Conservation (phyloP, 2,888 invertebrate genomes). For the Cinara cedri region DNA sequence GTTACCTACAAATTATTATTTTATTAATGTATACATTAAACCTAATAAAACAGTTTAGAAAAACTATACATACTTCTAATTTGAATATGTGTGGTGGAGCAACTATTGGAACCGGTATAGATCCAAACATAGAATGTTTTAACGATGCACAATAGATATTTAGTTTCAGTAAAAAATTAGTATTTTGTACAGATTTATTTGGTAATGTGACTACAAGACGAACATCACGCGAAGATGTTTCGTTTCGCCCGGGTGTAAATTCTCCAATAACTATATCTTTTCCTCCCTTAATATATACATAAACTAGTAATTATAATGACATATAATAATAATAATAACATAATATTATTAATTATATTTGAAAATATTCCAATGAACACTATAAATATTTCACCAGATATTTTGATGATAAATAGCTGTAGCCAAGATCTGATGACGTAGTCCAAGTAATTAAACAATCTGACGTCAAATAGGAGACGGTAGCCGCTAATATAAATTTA, state of each 20-base stretch:
- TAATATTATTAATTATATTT: not conserved
- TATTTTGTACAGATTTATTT: slow-evolving; percentile 33
- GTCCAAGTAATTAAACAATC: slow-evolving; percentile 37
- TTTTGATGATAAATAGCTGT: slow-evolving; percentile 48
- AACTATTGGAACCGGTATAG: slow-evolving; percentile 32
- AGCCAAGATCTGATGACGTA: slow-evolving; percentile 43
- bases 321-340: not conserved
- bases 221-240: slow-evolving; percentile 39
- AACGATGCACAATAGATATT: slow-evolving; percentile 31
- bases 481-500: slow-evolving; percentile 16
- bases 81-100: slow-evolving; percentile 29
- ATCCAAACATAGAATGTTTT: slow-evolving; percentile 34
- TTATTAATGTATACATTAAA: no score
- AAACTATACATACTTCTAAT: slow-evolving; percentile 33
- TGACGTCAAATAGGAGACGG: slow-evolving; percentile 35
- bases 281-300: slow-evolving; percentile 32
- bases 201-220: slow-evolving; percentile 37
- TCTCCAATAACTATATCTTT: slow-evolving; percentile 39
- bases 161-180: slow-evolving; percentile 25
- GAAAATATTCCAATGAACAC: not conserved
- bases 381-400: slow-evolving; percentile 19
- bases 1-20: slow-evolving; percentile 11
- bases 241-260: slow-evolving; percentile 14
- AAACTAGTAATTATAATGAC: not conserved
- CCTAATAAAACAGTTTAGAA: not conserved